Conservation (phyloP, 2,888 invertebrate species). For the Calameuta pallipes region DNA sequence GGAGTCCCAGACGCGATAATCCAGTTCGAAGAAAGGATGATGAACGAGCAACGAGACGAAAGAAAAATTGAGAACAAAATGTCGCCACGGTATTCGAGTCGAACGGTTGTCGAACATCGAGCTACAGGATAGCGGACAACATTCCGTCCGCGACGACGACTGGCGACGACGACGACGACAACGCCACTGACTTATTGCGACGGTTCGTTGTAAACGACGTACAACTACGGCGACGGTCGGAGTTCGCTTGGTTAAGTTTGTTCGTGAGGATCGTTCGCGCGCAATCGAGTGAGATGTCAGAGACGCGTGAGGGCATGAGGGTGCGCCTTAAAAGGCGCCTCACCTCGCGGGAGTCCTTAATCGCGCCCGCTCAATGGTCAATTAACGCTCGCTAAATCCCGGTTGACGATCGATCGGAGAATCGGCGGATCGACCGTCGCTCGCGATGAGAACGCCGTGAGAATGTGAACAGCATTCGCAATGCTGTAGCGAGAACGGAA, state of each 20-base stretch:
- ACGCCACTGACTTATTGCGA: not conserved
- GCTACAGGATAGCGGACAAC: constrained; percentile 19
- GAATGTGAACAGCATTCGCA: constrained; percentile 1
- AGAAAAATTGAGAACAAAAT: not conserved
- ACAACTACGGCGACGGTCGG: not conserved
- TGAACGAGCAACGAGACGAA: not conserved
- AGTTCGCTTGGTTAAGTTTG: not conserved
- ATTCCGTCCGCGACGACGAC: constrained; percentile 13
- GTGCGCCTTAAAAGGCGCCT: constrained; percentile 19
- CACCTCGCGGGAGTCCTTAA: constrained; percentile 18
- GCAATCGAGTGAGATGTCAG: constrained; percentile 5
- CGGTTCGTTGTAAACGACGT: not conserved
- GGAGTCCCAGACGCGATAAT: not conserved
- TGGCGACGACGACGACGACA: not conserved
- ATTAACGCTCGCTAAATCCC: constrained; percentile 33
- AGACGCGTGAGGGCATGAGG: constrained; percentile 17
- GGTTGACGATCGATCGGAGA: constrained; percentile 23
- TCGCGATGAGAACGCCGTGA: not conserved
- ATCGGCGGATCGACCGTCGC: not conserved
- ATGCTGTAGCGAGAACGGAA: not conserved
- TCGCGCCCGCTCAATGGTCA: constrained; percentile 31
- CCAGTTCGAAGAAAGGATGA: not conserved
- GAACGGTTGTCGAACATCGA: constrained; percentile 22
- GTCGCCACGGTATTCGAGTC: not conserved
- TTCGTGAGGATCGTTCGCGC: not conserved